Percentiles rank a stretch among this genome's conserved stretches.
phyloP scores from a whole-genome alignment of 2,888 invertebrate genomes.

The Proisotoma minuta region DNA sequence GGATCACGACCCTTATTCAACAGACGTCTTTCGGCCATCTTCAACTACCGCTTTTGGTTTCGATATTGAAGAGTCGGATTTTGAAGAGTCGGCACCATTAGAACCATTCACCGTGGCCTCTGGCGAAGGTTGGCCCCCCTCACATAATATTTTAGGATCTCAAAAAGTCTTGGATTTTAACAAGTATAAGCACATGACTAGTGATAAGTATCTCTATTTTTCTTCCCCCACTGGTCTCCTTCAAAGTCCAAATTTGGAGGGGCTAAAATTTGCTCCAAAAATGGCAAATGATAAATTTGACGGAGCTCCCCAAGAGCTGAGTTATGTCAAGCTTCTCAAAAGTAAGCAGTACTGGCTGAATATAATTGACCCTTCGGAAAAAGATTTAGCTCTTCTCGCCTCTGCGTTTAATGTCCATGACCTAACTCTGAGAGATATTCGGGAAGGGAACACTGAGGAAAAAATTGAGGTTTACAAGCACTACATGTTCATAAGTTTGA shows the following conservation, averaged over 20 bases:
- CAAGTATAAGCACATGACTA: not conserved
- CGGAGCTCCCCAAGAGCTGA: not conserved
- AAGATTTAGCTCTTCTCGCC: constrained; percentile 10
- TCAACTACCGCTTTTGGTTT: not conserved
- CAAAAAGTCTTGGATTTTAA: constrained; percentile 12
- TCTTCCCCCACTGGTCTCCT: constrained; percentile 8
- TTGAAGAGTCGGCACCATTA: not conserved
- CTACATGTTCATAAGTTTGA: constrained; percentile 10
- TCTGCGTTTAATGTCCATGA: constrained; percentile 13
- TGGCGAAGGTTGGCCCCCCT: not conserved
- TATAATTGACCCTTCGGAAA: constrained; percentile 12
- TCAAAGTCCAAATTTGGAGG: not conserved
- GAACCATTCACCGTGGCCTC: not conserved
- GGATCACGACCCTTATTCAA: not conserved
- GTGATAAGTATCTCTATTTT: constrained; percentile 9
- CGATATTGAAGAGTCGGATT: not conserved
- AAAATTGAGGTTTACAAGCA: constrained; percentile 12
- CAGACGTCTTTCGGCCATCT: not conserved
- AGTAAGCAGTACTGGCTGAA: constrained; percentile 14
- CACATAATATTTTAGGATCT: not conserved
- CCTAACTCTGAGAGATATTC: constrained; percentile 11
- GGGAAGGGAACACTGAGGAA: constrained; percentile 14
- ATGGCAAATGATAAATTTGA: not conserved
- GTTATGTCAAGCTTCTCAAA: constrained; percentile 7
- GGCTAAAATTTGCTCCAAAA: not conserved